Percentiles rank a stretch among this genome's conserved stretches.
Evolutionary conservation across 2,888 invertebrate species (phyloP).

Genomic region (Phoronis australis): DNA sequence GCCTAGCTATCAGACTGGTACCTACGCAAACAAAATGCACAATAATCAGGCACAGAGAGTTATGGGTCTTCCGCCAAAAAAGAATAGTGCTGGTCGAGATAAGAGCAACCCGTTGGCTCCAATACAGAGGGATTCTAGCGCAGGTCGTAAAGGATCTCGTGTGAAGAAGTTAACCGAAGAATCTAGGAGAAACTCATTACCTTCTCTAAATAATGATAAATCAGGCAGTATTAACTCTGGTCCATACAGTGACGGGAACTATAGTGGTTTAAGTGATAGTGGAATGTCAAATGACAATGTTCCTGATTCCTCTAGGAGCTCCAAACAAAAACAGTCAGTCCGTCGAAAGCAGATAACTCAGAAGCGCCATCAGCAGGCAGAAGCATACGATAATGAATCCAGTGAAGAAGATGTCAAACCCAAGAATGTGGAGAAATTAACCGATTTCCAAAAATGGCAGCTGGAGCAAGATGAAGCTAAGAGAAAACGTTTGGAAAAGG

Average conservation of each 20-base stretch:
- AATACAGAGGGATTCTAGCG: conserved; percentile 17
- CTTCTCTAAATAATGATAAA: too few species aligned
- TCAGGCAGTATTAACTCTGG: too few species aligned
- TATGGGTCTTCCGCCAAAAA: background rate
- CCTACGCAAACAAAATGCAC: background rate
- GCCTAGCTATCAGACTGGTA: background rate
- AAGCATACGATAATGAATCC: too few species aligned
- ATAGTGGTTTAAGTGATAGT: too few species aligned
- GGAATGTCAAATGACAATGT: too few species aligned
- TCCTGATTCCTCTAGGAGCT: too few species aligned
- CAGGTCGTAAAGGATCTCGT: conserved; percentile 1
- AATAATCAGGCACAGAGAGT: background rate
- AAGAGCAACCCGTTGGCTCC: conserved; percentile 33
- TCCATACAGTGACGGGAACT: too few species aligned
- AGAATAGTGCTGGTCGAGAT: conserved; percentile 27
- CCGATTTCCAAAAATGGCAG: conserved; percentile 41
- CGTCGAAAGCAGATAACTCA: too few species aligned
- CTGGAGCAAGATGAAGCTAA: conserved; percentile 28
- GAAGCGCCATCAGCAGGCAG: too few species aligned
- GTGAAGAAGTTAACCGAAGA: background rate
- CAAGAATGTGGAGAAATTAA: background rate
- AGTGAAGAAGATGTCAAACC: background rate
- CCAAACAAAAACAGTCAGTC: too few species aligned
- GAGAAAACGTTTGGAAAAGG: conserved; percentile 20
- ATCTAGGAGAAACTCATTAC: too few species aligned